These are phyloP conservation scores for Heliconius congener DNA, from an alignment of 1,140 invertebrate species.

Conservation along the genomic window DNA sequence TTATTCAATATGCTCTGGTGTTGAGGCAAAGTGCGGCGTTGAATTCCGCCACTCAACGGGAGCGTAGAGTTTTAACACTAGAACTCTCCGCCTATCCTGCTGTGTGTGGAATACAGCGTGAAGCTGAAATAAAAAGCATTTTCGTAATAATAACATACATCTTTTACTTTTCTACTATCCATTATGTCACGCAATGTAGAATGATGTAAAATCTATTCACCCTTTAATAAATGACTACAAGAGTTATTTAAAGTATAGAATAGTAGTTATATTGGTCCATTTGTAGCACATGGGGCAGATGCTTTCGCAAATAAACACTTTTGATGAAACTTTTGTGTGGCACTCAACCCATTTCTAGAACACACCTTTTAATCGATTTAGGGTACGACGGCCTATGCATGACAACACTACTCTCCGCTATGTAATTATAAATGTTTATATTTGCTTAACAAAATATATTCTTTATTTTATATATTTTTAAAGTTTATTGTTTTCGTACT, in stretches of 20 bases:
- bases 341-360: slow-evolving; percentile 55
- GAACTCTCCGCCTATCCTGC: too few species aligned
- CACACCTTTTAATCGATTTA: slow-evolving; percentile 52
- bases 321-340: slow-evolving; percentile 46
- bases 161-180: not conserved
- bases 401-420: not conserved
- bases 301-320: slow-evolving; percentile 68
- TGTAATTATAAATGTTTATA: not conserved
- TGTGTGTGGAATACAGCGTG: too few species aligned
- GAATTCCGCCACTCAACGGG: too few species aligned
- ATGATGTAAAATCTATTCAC: slow-evolving; percentile 11
- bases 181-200: not conserved
- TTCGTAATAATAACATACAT: not conserved
- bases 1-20: too few species aligned
- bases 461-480: not conserved
- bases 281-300: slow-evolving; percentile 54
- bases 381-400: slow-evolving; percentile 38
- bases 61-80: too few species aligned
- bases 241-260: slow-evolving; percentile 19
- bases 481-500: too few species aligned
- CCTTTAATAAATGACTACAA: slow-evolving; percentile 17
- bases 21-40: too few species aligned
- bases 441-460: not conserved
- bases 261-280: not conserved
- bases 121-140: too few species aligned